Evolutionary conservation across 1,140 invertebrate genomes (phyloP), one percentile per base, ranked within the genome.

Genomic region (Luehdorfia chinensis): DNA sequence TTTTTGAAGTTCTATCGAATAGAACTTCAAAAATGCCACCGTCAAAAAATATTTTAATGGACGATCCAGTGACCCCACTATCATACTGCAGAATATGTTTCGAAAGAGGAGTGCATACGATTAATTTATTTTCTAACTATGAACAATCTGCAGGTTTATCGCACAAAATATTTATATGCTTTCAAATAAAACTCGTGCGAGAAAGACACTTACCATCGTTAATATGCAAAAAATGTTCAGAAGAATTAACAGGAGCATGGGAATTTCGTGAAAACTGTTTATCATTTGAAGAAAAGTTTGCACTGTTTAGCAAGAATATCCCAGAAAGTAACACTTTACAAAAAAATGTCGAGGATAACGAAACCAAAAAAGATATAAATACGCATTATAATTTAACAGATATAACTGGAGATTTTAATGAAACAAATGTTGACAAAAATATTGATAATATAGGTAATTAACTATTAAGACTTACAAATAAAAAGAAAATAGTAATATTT

Each of bases 41-140:
- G n/a, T n/a, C n/a, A n/a, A n/a, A n/a, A n/a, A n/a, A n/a, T n/a
- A n/a, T n/a, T n/a, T n/a, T n/a, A n/a, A n/a, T n/a, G n/a, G n/a
- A n/a, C n/a, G n/a, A n/a, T n/a, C n/a, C n/a, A n/a, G n/a, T n/a
- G n/a, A n/a, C n/a, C n/a, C n/a, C n/a, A n/a, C n/a, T n/a, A n/a
- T n/a, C n/a, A n/a, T n/a, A n/a, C n/a, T 84, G 79, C 39, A 47
- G 73, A 54, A 69, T 84, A 56, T 84, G 79, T 59, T 56, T 77
- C 25, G 31, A 50, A 28, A 51, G 36, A 32, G 49, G 36, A 28
- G 19, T 59, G 51, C 32, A 63, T n/a, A 27, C 36, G 7, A 50
- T 41, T 11, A 25, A 64, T 52, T 56, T 80, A 16, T 68, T 70
- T 55, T 57, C 47, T 19, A 23, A 60, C 18, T 37, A 50, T 9